Evolutionary conservation across 2,113 vertebrate species (phyloP).

Genomic region (Leptodactylus fuscus): DNA sequence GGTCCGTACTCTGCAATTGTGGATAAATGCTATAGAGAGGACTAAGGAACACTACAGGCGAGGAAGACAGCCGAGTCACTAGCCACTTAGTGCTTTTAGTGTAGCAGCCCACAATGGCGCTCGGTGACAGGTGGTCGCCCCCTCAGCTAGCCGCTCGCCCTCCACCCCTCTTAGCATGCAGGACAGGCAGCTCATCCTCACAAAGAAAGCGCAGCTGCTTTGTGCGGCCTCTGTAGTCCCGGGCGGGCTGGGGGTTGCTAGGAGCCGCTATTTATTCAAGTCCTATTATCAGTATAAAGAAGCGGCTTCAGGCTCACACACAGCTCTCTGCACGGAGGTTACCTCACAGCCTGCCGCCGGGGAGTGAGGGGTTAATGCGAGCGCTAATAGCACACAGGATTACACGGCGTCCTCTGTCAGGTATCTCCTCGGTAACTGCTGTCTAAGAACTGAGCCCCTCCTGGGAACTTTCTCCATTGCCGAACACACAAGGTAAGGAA

Average conservation of each 20-base stretch:
- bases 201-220: not conserved
- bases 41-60: too few species aligned
- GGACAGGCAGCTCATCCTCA: not conserved
- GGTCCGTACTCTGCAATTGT: too few species aligned
- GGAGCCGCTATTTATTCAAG: not conserved
- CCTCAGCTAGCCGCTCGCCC: too few species aligned
- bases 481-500: not conserved
- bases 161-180: slow-evolving; percentile 4
- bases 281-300: not conserved
- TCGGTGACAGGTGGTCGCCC: not conserved
- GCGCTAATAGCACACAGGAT: not conserved
- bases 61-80: too few species aligned
- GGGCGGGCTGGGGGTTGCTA: slow-evolving; percentile 17
- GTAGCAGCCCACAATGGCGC: not conserved
- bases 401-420: not conserved
- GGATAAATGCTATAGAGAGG: too few species aligned
- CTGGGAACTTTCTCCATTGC: not conserved
- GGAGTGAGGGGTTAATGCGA: not conserved
- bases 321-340: too few species aligned
- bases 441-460: not conserved
- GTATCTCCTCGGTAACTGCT: not conserved
- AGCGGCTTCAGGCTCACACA: too few species aligned
- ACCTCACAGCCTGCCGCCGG: too few species aligned
- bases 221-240: not conserved
- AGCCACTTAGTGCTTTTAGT: not conserved